Evolutionary conservation across 2,888 invertebrate genomes (phyloP).

Genomic region (Scaeva pyrastri): DNA sequence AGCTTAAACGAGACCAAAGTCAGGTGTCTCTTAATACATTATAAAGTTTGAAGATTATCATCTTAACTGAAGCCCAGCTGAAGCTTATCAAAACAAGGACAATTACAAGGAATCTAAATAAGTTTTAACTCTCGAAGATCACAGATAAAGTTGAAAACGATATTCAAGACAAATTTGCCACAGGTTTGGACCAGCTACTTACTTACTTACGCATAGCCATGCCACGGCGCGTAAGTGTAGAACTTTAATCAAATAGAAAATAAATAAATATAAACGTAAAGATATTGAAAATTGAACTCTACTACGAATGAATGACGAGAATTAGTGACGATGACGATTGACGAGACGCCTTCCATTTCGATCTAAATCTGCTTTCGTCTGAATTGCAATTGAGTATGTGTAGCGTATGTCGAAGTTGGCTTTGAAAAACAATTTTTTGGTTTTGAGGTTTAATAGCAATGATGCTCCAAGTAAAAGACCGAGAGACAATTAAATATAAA

Average conservation of each 20-base stretch:
- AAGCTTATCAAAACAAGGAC: conserved; percentile 72
- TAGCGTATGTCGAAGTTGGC: conserved; percentile 77
- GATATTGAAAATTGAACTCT: background rate
- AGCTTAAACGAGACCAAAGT: conserved; percentile 32
- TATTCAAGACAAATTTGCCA: conserved; percentile 80
- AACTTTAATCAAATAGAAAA: too few species aligned
- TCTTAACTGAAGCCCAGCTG: background rate
- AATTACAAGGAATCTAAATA: conserved; percentile 78
- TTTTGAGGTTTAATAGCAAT: conserved; percentile 79
- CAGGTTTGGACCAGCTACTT: too few species aligned
- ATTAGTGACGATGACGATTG: conserved; percentile 79
- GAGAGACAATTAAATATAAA: too few species aligned
- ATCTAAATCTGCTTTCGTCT: conserved; percentile 77
- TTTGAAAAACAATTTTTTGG: conserved; percentile 77
- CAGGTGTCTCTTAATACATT: conserved; percentile 77
- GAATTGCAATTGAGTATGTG: too few species aligned
- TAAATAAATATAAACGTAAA: too few species aligned
- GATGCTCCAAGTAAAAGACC: too few species aligned
- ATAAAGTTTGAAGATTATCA: conserved; percentile 78
- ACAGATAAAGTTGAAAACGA: conserved; percentile 82
- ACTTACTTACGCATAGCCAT: too few species aligned
- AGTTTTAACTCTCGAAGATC: conserved; percentile 79
- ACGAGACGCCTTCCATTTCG: conserved; percentile 79
- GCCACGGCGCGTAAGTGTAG: conserved; percentile 64
- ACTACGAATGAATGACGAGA: conserved; percentile 80